A percentile compares a stretch with the other conserved stretches of the same genome.
Conservation (phyloP, 1,140 invertebrate species). For the Neodiprion fabricii region DNA sequence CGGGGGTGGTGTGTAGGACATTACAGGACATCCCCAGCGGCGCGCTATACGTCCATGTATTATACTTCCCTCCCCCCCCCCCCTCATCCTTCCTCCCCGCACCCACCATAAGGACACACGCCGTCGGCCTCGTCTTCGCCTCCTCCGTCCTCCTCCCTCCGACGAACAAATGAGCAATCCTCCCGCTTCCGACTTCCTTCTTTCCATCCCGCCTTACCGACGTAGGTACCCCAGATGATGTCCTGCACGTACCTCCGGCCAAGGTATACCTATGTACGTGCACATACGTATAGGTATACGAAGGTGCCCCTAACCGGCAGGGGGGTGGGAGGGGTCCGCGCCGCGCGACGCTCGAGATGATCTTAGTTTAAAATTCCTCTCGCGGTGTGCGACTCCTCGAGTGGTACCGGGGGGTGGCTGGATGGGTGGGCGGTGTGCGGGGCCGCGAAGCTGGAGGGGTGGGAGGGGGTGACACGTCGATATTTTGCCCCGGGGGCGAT, state of each 20-base stretch:
- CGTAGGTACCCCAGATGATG: conserved; percentile 35
- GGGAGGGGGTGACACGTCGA: conserved; percentile 2
- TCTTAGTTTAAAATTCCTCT: conserved; percentile 49
- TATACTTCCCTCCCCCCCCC: conserved; percentile 21
- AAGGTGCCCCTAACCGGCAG: conserved; percentile 27
- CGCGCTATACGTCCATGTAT: too few species aligned
- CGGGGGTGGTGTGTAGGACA: conserved; percentile 15
- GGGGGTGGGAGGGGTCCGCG: conserved; percentile 50
- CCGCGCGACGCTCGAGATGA: conserved; percentile 35
- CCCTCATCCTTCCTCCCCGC: conserved; percentile 5
- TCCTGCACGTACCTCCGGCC: conserved; percentile 43
- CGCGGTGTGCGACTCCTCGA: conserved; percentile 6
- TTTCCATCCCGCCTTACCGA: neutral
- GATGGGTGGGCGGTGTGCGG: too few species aligned
- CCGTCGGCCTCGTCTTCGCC: neutral
- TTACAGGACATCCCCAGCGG: conserved; percentile 10
- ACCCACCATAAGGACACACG: conserved; percentile 1
- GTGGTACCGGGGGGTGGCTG: neutral
- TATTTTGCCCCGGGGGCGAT: conserved; percentile 5
- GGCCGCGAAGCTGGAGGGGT: neutral
- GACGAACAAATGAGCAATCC: conserved; percentile 38
- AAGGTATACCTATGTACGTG: conserved; percentile 7
- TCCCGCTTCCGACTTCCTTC: conserved; percentile 42
- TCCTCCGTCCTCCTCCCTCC: conserved; percentile 35
- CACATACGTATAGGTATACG: neutral